These are phyloP conservation scores for Trichonephila inaurata DNA, from an alignment of 1,140 invertebrate species.

Conservation along the genomic window DNA sequence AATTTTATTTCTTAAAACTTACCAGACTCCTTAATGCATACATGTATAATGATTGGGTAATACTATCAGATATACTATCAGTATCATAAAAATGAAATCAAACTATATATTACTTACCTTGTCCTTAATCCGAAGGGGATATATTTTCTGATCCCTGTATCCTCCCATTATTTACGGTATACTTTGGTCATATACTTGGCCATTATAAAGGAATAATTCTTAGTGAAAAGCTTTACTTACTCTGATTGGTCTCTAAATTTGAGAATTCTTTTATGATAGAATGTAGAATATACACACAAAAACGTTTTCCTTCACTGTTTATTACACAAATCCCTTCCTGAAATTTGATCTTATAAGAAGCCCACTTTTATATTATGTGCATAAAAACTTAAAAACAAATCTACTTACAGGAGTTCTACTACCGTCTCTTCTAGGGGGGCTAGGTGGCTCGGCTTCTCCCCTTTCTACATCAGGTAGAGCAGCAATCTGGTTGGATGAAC, in stretches of 20 bases:
- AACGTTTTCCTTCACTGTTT: background rate
- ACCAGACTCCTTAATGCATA: background rate
- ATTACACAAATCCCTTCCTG: background rate
- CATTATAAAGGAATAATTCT: background rate
- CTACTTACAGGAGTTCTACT: constrained; percentile 60
- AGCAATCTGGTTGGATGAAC: constrained; percentile 66
- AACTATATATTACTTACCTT: background rate
- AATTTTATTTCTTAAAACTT: background rate
- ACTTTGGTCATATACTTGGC: background rate
- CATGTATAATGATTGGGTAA: background rate
- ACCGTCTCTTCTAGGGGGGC: constrained; percentile 24
- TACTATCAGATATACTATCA: background rate
- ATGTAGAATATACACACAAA: background rate
- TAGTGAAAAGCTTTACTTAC: background rate
- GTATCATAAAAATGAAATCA: background rate
- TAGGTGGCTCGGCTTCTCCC: constrained; percentile 59
- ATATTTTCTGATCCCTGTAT: background rate
- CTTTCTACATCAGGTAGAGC: constrained; percentile 76
- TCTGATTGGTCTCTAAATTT: background rate
- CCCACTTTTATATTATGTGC: background rate
- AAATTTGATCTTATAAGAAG: background rate
- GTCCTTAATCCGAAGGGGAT: background rate
- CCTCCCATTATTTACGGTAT: background rate
- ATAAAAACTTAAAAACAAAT: background rate
- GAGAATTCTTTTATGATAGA: background rate